phyloP scores from a whole-genome alignment of 2,797 vertebrate species.

The Glyptemys insculpta region DNA sequence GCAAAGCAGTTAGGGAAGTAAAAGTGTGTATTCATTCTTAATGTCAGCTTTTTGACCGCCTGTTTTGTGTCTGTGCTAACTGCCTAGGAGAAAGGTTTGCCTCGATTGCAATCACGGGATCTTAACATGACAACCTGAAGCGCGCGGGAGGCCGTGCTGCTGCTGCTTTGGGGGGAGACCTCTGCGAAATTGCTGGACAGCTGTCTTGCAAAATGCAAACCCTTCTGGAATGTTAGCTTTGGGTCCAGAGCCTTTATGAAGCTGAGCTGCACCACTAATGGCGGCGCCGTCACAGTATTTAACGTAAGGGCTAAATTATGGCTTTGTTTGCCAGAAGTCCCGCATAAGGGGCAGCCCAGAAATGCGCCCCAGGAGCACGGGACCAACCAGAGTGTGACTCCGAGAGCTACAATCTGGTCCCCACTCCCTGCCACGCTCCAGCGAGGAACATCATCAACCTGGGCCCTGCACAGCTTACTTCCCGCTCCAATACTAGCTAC shows the following conservation, averaged over 20 bases:
- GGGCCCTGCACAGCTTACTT: background rate
- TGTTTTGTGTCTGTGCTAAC: background rate
- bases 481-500: background rate
- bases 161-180: background rate
- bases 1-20: background rate
- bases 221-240: background rate
- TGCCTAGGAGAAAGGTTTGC: background rate
- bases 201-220: fast-evolving
- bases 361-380: background rate
- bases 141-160: background rate
- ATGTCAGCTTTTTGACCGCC: background rate
- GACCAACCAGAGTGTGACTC: background rate
- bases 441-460: background rate
- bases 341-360: background rate
- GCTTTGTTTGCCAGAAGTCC: background rate
- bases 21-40: background rate
- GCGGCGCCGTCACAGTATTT: background rate
- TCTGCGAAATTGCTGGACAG: fast-evolving
- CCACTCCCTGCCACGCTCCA: background rate
- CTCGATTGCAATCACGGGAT: fast-evolving
- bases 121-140: background rate
- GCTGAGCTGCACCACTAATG: background rate
- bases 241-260: background rate
- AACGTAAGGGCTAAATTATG: background rate
- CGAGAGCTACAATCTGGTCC: fast-evolving